Evolutionary conservation across 2,888 invertebrate species (phyloP).

Genomic region (Eupithecia vulgata): DNA sequence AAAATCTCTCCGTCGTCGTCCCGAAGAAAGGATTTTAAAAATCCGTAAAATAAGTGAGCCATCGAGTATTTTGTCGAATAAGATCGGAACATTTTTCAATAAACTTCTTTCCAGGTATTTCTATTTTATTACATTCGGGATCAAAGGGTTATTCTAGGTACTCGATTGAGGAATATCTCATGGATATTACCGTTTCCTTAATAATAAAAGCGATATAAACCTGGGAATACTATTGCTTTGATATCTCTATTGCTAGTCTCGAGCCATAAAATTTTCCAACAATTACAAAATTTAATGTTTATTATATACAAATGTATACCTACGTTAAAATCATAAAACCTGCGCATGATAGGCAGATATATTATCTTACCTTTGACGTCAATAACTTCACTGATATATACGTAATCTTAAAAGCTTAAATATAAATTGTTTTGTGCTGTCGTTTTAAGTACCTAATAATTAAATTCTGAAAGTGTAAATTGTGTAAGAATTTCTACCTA

Average conservation of each 20-base stretch:
- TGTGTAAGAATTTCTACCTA: neutral
- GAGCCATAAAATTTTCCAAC: neutral
- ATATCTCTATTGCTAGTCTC: neutral
- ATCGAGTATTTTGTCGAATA: constrained; percentile 29
- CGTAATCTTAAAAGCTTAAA: neutral
- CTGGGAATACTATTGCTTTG: neutral
- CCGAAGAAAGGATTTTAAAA: constrained; percentile 30
- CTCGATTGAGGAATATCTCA: neutral
- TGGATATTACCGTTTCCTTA: constrained; percentile 13
- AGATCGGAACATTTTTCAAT: constrained; percentile 30
- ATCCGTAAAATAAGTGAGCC: constrained; percentile 29
- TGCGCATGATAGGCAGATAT: neutral
- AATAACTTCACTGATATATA: neutral
- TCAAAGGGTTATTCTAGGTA: constrained; percentile 12
- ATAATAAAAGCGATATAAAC: constrained; percentile 6
- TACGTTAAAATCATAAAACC: neutral
- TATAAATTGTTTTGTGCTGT: neutral
- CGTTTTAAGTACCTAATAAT: neutral
- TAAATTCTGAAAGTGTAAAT: neutral
- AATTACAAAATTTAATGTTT: neutral
- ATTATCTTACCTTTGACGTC: neutral
- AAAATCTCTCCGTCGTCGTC: constrained; percentile 20
- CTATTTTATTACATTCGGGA: constrained; percentile 22
- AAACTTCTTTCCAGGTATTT: constrained; percentile 23
- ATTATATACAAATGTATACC: neutral